A percentile compares a stretch with the other conserved stretches of the same genome.
These are phyloP conservation scores for Heterodera filipjevi DNA, from an alignment of 2,888 invertebrate species.

Conservation along the genomic window DNA sequence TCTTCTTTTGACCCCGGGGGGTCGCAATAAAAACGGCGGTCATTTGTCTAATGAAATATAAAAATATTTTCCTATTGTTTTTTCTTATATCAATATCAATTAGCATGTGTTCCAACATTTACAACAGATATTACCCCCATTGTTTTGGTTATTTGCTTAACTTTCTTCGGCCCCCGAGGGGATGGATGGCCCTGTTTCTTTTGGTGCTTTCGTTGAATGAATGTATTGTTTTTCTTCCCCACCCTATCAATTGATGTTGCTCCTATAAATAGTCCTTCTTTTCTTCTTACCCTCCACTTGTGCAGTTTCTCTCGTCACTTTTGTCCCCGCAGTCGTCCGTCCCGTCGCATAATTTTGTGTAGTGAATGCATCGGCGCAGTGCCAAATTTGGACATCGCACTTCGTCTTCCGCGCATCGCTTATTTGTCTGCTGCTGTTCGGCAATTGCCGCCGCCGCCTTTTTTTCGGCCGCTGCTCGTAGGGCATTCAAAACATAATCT, in stretches of 20 bases:
- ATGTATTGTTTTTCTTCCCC: too few relatives aligned
- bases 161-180: too few relatives aligned
- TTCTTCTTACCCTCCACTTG: not conserved
- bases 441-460: slow-evolving; percentile 16
- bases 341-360: slow-evolving; percentile 77
- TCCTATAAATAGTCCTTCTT: not conserved
- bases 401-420: slow-evolving; percentile 57
- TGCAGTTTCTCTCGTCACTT: slow-evolving; percentile 79
- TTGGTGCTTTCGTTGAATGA: too few relatives aligned
- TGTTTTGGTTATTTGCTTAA: too few relatives aligned
- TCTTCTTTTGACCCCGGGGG: too few relatives aligned
- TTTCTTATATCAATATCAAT: too few relatives aligned
- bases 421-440: not conserved
- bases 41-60: too few relatives aligned
- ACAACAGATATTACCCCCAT: not conserved
- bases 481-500: slow-evolving; percentile 39
- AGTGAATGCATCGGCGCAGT: slow-evolving; percentile 79
- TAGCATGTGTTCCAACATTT: too few relatives aligned
- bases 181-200: too few relatives aligned
- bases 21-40: too few relatives aligned
- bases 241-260: too few relatives aligned
- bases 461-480: slow-evolving; percentile 4
- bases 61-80: too few relatives aligned
- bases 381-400: slow-evolving; percentile 44
- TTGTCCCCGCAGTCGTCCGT: slow-evolving; percentile 74